Conservation (phyloP, 2,888 invertebrate species). For the Eristalinus sepulchralis region DNA sequence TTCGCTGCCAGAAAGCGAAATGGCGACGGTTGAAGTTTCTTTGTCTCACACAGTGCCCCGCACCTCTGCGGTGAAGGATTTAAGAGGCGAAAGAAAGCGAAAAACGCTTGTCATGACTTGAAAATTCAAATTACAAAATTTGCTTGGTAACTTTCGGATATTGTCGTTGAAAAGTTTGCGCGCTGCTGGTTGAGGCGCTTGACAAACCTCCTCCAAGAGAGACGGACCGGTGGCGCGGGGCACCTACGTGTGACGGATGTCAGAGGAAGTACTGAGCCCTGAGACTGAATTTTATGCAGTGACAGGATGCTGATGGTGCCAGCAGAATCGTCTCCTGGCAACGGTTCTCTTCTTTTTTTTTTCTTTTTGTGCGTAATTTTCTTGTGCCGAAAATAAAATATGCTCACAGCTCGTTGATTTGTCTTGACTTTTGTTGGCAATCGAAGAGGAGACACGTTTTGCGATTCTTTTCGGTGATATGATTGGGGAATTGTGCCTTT, state of each 20-base stretch:
- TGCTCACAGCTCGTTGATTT: neutral
- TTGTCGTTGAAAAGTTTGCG: conserved; percentile 4
- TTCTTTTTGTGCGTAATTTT: neutral
- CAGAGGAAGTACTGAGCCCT: neutral
- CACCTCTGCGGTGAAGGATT: neutral
- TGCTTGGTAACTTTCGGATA: conserved; percentile 19
- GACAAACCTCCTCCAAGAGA: neutral
- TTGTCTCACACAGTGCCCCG: neutral
- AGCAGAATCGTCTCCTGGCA: neutral
- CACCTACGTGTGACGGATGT: neutral
- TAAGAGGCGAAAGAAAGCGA: conserved; percentile 6
- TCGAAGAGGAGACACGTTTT: neutral
- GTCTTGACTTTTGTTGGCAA: neutral
- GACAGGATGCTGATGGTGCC: neutral
- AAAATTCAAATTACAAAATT: conserved; percentile 40
- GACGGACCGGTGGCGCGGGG: neutral
- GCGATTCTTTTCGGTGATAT: neutral
- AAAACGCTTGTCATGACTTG: conserved; percentile 30
- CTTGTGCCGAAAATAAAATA: too few species aligned
- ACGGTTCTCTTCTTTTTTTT: too few species aligned
- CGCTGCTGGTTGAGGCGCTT: neutral
- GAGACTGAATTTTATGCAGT: neutral
- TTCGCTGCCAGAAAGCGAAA: neutral
- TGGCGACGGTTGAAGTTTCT: neutral
- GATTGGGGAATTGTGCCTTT: neutral